These are phyloP conservation scores for Pantala flavescens DNA, from an alignment of 1,140 invertebrate species.

Conservation along the genomic window DNA sequence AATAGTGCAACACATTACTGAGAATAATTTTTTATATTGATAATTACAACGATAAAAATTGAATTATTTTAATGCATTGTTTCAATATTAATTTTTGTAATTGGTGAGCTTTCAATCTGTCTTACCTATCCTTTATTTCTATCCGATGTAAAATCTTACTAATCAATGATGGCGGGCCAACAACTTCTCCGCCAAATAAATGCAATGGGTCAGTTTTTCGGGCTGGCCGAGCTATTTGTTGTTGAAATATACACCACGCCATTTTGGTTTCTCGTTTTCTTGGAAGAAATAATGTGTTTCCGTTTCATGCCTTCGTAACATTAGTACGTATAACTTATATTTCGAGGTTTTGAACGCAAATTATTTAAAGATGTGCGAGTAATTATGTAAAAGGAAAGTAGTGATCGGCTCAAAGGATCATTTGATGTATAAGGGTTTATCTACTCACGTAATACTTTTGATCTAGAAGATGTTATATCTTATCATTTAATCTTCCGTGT, in stretches of 20 bases:
- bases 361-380: neutral
- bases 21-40: no score
- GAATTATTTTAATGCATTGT: no score
- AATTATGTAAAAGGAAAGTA: neutral
- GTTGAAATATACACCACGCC: slow-evolving; percentile 8
- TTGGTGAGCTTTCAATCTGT: no score
- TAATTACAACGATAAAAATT: no score
- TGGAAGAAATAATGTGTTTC: neutral
- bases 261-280: slow-evolving; percentile 3
- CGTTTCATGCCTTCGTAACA: neutral
- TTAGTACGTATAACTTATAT: neutral
- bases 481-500: no score
- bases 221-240: slow-evolving; percentile 7
- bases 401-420: neutral
- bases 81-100: no score
- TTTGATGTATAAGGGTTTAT: no score
- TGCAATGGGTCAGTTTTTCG: slow-evolving; percentile 8
- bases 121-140: neutral
- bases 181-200: slow-evolving; percentile 9
- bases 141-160: neutral
- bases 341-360: neutral
- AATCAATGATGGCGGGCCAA: slow-evolving; percentile 7
- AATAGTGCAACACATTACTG: neutral
- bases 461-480: no score
- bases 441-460: no score